phyloP scores from a whole-genome alignment of 2,113 vertebrate genomes.

The Seriola quinqueradiata region DNA sequence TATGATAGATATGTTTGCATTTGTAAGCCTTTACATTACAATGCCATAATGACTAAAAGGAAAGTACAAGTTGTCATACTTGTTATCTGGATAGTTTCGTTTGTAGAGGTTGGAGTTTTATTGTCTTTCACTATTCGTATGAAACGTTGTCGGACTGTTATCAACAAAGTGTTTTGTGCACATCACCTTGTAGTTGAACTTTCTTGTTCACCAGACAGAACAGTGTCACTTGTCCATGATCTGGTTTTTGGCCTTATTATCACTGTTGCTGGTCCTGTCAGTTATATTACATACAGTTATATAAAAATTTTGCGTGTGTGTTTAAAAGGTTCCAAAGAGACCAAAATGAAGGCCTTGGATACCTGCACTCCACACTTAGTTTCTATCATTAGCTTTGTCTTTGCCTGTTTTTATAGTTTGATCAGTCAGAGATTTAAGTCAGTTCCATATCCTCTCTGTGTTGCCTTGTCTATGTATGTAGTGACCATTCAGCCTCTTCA shows the following conservation, averaged over 20 bases:
- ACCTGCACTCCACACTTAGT: slow-evolving; percentile 33
- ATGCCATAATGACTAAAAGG: slow-evolving; percentile 5
- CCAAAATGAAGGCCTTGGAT: slow-evolving; percentile 16
- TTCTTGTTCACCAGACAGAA: slow-evolving; percentile 21
- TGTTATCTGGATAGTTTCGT: slow-evolving; percentile 22
- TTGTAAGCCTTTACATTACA: slow-evolving; percentile 42
- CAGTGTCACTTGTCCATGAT: slow-evolving; percentile 14
- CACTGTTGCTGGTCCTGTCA: slow-evolving; percentile 1
- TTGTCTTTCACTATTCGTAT: slow-evolving; percentile 16
- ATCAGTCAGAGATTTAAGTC: slow-evolving; percentile 20
- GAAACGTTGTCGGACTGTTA: slow-evolving; percentile 4
- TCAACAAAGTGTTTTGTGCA: slow-evolving; percentile 28
- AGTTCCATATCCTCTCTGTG: slow-evolving; percentile 20
- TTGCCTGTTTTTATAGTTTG: slow-evolving; percentile 36
- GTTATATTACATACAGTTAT: slow-evolving; percentile 28
- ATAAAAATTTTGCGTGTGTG: slow-evolving; percentile 7
- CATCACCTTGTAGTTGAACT: slow-evolving; percentile 33
- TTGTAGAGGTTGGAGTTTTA: slow-evolving; percentile 29
- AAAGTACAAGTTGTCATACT: slow-evolving; percentile 1
- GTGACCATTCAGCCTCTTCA: slow-evolving; percentile 36
- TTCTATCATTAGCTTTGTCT: slow-evolving; percentile 20
- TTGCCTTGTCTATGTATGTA: slow-evolving; percentile 16
- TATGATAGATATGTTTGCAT: slow-evolving; percentile 45
- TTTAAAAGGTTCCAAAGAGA: slow-evolving; percentile 26
- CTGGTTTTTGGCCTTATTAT: slow-evolving; percentile 27